A percentile compares a stretch with the other conserved stretches of the same genome.
Evolutionary conservation across 2,888 invertebrate species (phyloP).

Genomic region (Ichneumoninae sp.): DNA sequence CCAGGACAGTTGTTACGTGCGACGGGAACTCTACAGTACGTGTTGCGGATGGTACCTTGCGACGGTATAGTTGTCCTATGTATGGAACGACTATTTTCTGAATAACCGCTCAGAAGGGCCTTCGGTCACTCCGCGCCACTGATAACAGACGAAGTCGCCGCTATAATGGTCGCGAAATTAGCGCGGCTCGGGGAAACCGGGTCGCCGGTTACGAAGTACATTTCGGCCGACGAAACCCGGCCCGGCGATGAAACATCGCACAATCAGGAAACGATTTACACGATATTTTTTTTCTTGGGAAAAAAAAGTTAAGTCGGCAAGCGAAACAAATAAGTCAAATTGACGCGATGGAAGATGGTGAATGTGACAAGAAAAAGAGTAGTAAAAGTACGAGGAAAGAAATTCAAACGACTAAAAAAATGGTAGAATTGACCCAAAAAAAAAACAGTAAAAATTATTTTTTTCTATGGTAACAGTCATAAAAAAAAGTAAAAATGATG

Average conservation of each 20-base stretch:
- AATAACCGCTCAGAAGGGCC: conserved; percentile 19
- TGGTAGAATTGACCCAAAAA: not conserved
- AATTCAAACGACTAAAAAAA: not conserved
- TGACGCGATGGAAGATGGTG: not conserved
- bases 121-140: conserved; percentile 31
- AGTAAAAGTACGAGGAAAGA: too few relatives aligned
- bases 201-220: conserved; percentile 33
- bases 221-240: not conserved
- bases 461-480: not conserved
- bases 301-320: not conserved
- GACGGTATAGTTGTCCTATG: conserved; percentile 24
- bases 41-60: conserved; percentile 12
- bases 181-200: conserved; percentile 25
- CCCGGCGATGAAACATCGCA: not conserved
- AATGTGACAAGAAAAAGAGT: not conserved
- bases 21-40: conserved; percentile 5
- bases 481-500: not conserved
- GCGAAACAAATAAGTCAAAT: not conserved
- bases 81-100: conserved; percentile 17
- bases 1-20: conserved; percentile 13
- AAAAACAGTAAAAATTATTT: not conserved
- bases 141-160: not conserved
- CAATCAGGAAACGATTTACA: not conserved
- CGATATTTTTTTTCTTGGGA: not conserved
- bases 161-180: conserved; percentile 37